phyloP scores from a whole-genome alignment of 1,140 invertebrate species.

The Lucilia sericata region DNA sequence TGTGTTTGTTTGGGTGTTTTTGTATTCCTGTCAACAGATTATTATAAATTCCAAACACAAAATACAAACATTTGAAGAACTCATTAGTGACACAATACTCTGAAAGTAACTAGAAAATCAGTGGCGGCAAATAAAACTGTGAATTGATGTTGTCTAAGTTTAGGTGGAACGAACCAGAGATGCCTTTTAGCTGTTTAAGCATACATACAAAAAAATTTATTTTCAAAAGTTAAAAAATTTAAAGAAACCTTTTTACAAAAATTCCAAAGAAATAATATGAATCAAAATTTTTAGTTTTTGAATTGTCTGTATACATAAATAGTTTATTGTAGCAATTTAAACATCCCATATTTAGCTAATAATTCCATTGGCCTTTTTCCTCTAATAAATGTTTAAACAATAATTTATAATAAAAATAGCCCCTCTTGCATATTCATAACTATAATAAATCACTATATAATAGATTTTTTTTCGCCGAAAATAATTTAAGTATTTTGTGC shows the following conservation, averaged over 20 bases:
- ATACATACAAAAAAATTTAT: neutral
- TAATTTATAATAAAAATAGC: too few species aligned
- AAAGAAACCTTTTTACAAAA: neutral
- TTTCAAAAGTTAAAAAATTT: neutral
- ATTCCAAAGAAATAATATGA: too few species aligned
- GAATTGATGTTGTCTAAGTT: too few species aligned
- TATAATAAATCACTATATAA: neutral
- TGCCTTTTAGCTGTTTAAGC: neutral
- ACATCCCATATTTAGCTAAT: neutral
- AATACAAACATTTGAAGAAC: constrained; percentile 17
- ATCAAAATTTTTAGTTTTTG: too few species aligned
- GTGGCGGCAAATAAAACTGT: neutral
- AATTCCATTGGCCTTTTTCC: neutral
- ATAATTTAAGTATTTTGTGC: neutral
- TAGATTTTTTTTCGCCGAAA: neutral
- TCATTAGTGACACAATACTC: neutral
- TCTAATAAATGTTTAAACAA: too few species aligned
- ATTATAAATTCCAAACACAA: constrained; percentile 8
- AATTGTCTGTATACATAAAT: too few species aligned
- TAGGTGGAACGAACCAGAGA: neutral
- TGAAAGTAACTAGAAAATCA: neutral
- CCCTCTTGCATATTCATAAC: too few species aligned
- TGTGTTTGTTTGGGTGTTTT: neutral
- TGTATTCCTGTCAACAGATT: neutral
- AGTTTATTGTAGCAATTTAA: too few species aligned